phyloP scores from a whole-genome alignment of 2,113 vertebrate species.

The Cephalopterus ornatus region DNA sequence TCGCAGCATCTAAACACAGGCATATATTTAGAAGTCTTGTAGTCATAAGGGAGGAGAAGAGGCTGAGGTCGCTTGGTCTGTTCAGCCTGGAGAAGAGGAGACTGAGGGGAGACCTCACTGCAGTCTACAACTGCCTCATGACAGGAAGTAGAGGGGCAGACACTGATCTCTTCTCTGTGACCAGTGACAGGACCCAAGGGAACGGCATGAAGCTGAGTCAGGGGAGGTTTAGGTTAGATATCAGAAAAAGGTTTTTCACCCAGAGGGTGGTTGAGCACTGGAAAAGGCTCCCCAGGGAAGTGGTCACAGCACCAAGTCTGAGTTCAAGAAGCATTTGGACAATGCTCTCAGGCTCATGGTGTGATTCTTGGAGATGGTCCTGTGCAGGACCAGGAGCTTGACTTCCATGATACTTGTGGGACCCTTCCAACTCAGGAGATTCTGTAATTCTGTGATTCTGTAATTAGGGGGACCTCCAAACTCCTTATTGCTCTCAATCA shows the following conservation, averaged over 20 bases:
- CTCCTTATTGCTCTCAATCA: not conserved
- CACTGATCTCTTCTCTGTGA: not conserved
- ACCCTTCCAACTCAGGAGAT: not conserved
- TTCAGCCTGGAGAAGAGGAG: not conserved
- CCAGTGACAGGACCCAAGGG: accelerated
- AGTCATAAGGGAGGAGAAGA: not conserved
- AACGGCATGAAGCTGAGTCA: not conserved
- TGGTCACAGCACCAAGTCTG: not conserved
- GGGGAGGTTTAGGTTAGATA: not conserved
- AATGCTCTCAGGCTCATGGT: not conserved
- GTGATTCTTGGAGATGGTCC: not conserved
- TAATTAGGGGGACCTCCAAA: not conserved
- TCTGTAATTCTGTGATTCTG: not conserved
- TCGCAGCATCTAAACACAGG: not conserved
- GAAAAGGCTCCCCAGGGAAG: not conserved
- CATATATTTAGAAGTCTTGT: not conserved
- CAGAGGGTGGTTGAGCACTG: not conserved
- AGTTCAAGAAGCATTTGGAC: not conserved
- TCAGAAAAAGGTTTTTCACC: not conserved
- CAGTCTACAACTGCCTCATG: accelerated
- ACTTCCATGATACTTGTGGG: accelerated
- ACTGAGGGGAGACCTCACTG: not conserved
- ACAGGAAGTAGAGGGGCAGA: not conserved
- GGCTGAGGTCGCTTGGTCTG: not conserved
- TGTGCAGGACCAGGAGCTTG: not conserved